Evolutionary conservation across 2,797 vertebrate genomes (phyloP), one percentile per base, ranked within the genome.

Genomic region (Melanotaenia pygmaea): DNA sequence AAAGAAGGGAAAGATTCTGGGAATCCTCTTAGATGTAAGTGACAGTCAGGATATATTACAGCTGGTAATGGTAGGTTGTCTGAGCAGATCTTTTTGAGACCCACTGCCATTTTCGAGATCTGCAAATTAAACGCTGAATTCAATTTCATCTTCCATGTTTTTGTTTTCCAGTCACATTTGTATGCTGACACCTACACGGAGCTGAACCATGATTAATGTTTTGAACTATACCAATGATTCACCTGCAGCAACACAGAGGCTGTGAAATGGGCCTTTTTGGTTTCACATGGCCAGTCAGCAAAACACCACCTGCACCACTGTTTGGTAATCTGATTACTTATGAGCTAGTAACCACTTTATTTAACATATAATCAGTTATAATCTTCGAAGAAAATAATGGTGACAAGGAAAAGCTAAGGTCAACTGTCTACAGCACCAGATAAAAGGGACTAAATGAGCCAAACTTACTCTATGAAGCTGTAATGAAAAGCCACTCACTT

Each of bases 241-340:
- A 0, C 9, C 4, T 20, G 10, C 16, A 24, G 20, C 6, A 20
- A 67, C 59, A 60, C 37, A 34, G 12, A 12, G 35, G 43, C 47
- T 10, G 59, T 1, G 30, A 70, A 53, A 69, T 40, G 24, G 34
- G 26, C 45, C 63, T 18, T 56, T 28, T 59, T 18, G 43, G 61
- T 57, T 77, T 24, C 54, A 70, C 60, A 58, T 76, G 72, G 67
- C 40, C 57, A 81, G 67, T 30, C 4, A 0, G 35, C 40, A 57
- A 40, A 45, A 40, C 30, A 20, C 66, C 82, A 79, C 67, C 77
- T 86, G 74, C 26, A 28, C 59, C 62, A 43, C 45, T 4, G 22
- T 64, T 64, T 59, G 71, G 64, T 74, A 70, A 78, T 70, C 59
- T n/a, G 69, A 76, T 78, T 72, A 74, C 59, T 57, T 35, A 56